phyloP scores from a whole-genome alignment of 2,797 vertebrate species.

The Sebastes vulpes region DNA sequence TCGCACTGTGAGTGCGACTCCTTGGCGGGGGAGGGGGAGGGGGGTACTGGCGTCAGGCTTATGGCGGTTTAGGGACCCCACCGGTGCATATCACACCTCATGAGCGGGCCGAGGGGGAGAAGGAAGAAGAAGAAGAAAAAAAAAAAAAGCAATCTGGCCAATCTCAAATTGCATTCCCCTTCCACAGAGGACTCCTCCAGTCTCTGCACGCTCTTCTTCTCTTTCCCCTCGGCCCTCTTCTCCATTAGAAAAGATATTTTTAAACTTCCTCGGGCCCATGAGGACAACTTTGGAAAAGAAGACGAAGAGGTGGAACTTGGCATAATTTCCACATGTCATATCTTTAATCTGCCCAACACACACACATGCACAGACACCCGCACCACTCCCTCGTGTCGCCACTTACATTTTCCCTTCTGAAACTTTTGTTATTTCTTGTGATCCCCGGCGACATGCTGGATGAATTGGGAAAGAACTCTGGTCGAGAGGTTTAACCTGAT shows the following conservation, averaged over 20 bases:
- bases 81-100: slow-evolving; percentile 73
- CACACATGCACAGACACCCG: slow-evolving; percentile 19
- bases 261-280: slow-evolving; percentile 62
- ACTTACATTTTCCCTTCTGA: slow-evolving; percentile 58
- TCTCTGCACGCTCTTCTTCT: slow-evolving; percentile 41
- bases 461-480: slow-evolving; percentile 45
- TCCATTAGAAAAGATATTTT: slow-evolving; percentile 82
- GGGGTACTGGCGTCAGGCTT: slow-evolving; percentile 66
- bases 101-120: slow-evolving; percentile 58
- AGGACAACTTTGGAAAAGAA: slow-evolving; percentile 59
- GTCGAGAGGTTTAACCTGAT: slow-evolving; percentile 47
- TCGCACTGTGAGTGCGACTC: slow-evolving; percentile 48
- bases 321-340: slow-evolving; percentile 70
- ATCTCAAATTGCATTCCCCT: slow-evolving; percentile 82
- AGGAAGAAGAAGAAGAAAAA: background rate
- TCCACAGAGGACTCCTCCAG: slow-evolving; percentile 68
- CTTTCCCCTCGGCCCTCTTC: slow-evolving; percentile 70
- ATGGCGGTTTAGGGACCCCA: slow-evolving; percentile 75
- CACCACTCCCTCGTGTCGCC: slow-evolving; percentile 46
- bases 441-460: slow-evolving; percentile 51
- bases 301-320: slow-evolving; percentile 67
- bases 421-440: slow-evolving; percentile 66
- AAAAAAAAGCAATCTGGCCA: slow-evolving; percentile 81
- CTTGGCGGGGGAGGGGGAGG: slow-evolving; percentile 30
- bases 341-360: slow-evolving; percentile 59